Conservation (phyloP, 2,113 vertebrate genomes). For the Scopus umbretta region DNA sequence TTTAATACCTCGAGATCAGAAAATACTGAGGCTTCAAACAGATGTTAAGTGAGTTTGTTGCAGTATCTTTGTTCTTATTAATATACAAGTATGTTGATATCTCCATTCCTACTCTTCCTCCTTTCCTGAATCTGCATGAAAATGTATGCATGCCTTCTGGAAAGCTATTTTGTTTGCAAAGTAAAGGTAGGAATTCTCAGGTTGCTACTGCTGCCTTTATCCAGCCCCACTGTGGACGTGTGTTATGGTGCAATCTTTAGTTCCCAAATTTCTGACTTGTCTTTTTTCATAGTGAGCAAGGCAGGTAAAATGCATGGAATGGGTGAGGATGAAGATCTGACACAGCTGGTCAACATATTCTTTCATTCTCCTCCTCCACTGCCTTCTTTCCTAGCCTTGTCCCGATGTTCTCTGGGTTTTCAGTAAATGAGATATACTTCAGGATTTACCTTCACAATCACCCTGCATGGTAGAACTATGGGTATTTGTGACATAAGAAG, state of each 20-base stretch:
- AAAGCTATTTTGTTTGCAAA: not conserved
- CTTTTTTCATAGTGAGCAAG: not conserved
- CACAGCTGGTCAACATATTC: not conserved
- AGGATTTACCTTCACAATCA: not conserved
- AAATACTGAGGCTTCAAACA: not conserved
- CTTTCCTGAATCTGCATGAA: not conserved
- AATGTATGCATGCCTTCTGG: not conserved
- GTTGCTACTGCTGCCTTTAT: not conserved
- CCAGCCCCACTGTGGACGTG: not conserved
- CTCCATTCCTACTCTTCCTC: not conserved
- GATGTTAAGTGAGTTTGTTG: not conserved
- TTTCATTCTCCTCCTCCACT: not conserved
- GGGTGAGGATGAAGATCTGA: not conserved
- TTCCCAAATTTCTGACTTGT: not conserved
- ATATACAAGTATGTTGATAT: not conserved
- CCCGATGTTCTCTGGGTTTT: not conserved
- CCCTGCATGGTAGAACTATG: not conserved
- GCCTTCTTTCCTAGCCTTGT: not conserved
- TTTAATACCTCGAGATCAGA: not conserved
- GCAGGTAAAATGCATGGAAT: not conserved
- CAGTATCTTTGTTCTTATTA: not conserved
- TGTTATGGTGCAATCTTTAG: not conserved
- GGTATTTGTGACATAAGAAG: not conserved
- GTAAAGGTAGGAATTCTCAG: not conserved
- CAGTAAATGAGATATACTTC: not conserved